Evolutionary conservation across 2,888 invertebrate species (phyloP), one percentile per base, ranked within the genome.

Genomic region (Andrena bicolor): DNA sequence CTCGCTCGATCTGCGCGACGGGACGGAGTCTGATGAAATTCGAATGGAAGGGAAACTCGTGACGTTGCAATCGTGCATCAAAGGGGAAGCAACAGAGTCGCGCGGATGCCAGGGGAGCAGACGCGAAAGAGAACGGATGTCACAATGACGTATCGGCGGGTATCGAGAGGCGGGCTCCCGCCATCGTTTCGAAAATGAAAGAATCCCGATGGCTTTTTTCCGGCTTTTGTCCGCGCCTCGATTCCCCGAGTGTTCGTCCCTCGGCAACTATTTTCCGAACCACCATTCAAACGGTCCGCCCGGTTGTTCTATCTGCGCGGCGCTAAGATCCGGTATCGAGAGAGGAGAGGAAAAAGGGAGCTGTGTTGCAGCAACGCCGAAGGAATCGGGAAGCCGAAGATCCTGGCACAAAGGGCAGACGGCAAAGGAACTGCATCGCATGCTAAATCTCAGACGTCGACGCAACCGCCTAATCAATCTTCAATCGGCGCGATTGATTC

Each of bases 401-500:
- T 84, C 73, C 66, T 51, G 30, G 72, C 76, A 86, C 87, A 87
- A 89, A 88, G 87, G 76, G 49, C 51, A 79, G 80, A 75, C 75
- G 72, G 78, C 76, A 85, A 88, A 87, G 86, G 80, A 87, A 88
- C 85, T 88, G 87, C 85, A 83, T 84, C 81, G 83, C 80, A 64
- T 28, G 86, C 78, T 86, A 88, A 87, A 87, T 84, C 82, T 83
- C 80, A 74, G 81, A 82, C 80, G 83, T 79, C 82, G 75, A 53
- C 84, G 83, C 84, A 82, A 83, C 85, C 84, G 82, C 81, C 83
- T 86, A 88, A 90, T 90, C 89, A 88, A 87, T 89, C 88, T 90
- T 81, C 89, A 86, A 90, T 90, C 88, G 88, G 72, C 80, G 78
- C 88, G 81, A 90, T 90, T 88, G 89, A 87, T 83, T 87, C 84